phyloP scores from a whole-genome alignment of 2,888 invertebrate genomes.

The Ectemnius continuus region DNA sequence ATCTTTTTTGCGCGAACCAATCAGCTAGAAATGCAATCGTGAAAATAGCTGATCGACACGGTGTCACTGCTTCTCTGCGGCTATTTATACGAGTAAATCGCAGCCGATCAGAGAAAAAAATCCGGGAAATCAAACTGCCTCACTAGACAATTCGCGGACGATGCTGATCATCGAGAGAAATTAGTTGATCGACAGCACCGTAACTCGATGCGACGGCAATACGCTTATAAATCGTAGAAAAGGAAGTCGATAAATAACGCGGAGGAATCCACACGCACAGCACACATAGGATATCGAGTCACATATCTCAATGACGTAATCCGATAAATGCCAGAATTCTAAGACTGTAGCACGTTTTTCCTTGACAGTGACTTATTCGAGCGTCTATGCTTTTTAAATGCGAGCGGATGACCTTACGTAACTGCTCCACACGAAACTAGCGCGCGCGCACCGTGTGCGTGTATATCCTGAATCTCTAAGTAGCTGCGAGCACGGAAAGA shows the following conservation, averaged over 20 bases:
- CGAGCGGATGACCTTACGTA: conserved; percentile 36
- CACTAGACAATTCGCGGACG: too few species aligned
- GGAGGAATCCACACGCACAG: background rate
- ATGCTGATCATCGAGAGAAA: background rate
- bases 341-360: conserved; percentile 5
- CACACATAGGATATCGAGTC: background rate
- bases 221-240: background rate
- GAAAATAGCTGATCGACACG: too few species aligned
- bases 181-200: background rate
- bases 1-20: too few species aligned
- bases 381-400: conserved; percentile 3
- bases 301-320: background rate
- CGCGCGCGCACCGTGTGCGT: background rate
- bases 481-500: too few species aligned
- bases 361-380: conserved; percentile 5
- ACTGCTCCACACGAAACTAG: background rate
- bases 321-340: background rate
- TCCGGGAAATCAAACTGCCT: too few species aligned
- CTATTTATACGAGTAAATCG: background rate
- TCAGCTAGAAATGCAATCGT: too few species aligned
- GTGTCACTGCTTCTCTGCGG: background rate
- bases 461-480: background rate
- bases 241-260: background rate
- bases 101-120: too few species aligned
- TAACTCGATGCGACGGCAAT: background rate